Conservation (phyloP, 2,888 invertebrate species). For the Cinara cedri region DNA sequence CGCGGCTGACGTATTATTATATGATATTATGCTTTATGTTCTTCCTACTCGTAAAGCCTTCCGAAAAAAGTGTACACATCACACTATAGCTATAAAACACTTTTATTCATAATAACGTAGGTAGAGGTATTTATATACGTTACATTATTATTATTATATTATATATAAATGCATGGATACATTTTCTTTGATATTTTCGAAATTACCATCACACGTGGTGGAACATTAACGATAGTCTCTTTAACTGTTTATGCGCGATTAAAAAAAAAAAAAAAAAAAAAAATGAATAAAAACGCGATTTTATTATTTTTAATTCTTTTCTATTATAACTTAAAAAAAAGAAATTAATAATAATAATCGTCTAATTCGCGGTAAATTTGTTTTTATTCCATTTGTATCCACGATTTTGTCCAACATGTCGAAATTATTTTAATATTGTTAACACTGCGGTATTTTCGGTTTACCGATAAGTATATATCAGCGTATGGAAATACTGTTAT, state of each 20-base stretch:
- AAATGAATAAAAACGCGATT: conserved; percentile 14
- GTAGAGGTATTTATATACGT: conserved; percentile 31
- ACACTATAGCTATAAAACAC: conserved; percentile 43
- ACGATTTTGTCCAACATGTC: too few species aligned
- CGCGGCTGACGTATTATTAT: conserved; percentile 24
- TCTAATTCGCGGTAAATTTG: not conserved
- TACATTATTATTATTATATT: too few species aligned
- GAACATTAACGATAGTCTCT: conserved; percentile 32
- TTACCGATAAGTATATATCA: too few species aligned
- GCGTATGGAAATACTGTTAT: too few species aligned
- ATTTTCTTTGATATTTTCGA: conserved; percentile 46
- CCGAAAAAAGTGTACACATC: conserved; percentile 34
- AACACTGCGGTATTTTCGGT: too few species aligned
- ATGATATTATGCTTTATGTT: conserved; percentile 28
- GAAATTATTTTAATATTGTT: too few species aligned
- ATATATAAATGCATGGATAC: too few species aligned
- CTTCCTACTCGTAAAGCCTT: conserved; percentile 49
- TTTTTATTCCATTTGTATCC: too few species aligned
- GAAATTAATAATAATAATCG: too few species aligned
- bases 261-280: not conserved
- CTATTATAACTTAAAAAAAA: conserved; percentile 10
- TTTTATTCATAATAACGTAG: conserved; percentile 42
- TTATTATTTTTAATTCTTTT: not conserved
- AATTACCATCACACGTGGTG: conserved; percentile 44
- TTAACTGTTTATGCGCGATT: conserved; percentile 25